Conservation (phyloP, 2,888 invertebrate species). For the Clistopyga incitator region DNA sequence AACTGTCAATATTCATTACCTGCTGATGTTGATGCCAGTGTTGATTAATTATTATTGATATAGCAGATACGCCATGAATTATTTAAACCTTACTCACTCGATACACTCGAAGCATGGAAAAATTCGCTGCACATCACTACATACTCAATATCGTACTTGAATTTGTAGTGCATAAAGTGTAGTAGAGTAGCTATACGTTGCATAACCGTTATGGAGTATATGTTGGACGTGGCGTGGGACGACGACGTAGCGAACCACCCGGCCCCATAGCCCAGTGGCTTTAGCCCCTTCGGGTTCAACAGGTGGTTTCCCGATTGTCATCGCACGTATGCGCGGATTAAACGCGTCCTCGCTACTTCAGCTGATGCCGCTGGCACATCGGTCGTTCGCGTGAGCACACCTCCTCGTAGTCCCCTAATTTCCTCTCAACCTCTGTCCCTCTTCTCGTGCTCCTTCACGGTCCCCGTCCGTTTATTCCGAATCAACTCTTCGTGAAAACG, state of each 20-base stretch:
- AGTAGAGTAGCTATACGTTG: not conserved
- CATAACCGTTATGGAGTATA: slow-evolving; percentile 2
- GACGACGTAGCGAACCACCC: slow-evolving; percentile 10
- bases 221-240: slow-evolving; percentile 26
- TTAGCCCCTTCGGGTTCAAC: slow-evolving; percentile 73
- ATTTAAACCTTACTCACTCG: no score
- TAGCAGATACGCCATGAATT: no score
- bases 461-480: slow-evolving; percentile 31
- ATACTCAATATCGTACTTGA: no score
- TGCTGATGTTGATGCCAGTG: no score
- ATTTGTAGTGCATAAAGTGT: not conserved
- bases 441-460: not conserved
- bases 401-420: slow-evolving; percentile 58
- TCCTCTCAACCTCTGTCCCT: slow-evolving; percentile 31
- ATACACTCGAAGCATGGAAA: no score
- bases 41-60: no score
- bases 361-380: slow-evolving; percentile 53
- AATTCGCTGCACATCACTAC: no score
- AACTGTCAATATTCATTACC: no score
- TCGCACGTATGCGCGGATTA: slow-evolving; percentile 78
- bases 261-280: slow-evolving; percentile 30
- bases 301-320: slow-evolving; percentile 79
- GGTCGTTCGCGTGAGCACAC: slow-evolving; percentile 53
- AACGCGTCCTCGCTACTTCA: slow-evolving; percentile 66
- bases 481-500: slow-evolving; percentile 60